Base-by-base conservation (phyloP, 2,888 invertebrate genomes). In the Lagria hirta region DNA sequence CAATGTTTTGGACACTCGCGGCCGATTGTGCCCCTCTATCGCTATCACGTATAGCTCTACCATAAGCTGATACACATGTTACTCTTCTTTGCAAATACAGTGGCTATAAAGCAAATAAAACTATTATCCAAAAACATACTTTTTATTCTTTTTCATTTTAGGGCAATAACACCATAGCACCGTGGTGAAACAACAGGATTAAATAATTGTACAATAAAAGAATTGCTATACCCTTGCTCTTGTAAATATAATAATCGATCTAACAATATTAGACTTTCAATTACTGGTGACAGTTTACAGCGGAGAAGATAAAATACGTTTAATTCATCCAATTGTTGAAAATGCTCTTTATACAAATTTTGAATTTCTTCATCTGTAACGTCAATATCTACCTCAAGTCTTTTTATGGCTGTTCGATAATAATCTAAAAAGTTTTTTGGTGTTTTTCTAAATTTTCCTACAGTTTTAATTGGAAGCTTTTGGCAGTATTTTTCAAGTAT, bases 151-250 rank as follows among this genome's bases (percentile, higher is more conserved):
- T n/a, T 18, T 32, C 21, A 4, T 62, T 79, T 82, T 24, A 79
- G 60, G 52, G 84, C 82, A 37, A 89, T 73, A 57, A 91, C 77
- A 22, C 81, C 84, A 68, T 86, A 86, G 72, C 87, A 88, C 54
- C 93, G 75, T 2, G 94, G 94, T 1, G 93, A 94, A 43, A 86
- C 71, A 1, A 86, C 75, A 3, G 91, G 86, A 74, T 94, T 86
- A 72, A 94, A 94, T 47, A 94, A 71, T 59, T 84, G 81, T 13
- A 90, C 81, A 43, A 93, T 67, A 72, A 75, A 81, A 10, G 82
- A 78, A 48, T 77, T 72, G 4, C 74, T 60, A 58, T 75, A 75
- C 2, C 75, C 77, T 57, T 75, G 75, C 62, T 91, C 89, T 44
- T 79, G 70, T 16, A 95, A 77, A 76, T 77, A 94, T 57, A 88